Evolutionary conservation across 1,140 invertebrate species (phyloP), one percentile per base, ranked within the genome.

Genomic region (Andricus grossulariae): DNA sequence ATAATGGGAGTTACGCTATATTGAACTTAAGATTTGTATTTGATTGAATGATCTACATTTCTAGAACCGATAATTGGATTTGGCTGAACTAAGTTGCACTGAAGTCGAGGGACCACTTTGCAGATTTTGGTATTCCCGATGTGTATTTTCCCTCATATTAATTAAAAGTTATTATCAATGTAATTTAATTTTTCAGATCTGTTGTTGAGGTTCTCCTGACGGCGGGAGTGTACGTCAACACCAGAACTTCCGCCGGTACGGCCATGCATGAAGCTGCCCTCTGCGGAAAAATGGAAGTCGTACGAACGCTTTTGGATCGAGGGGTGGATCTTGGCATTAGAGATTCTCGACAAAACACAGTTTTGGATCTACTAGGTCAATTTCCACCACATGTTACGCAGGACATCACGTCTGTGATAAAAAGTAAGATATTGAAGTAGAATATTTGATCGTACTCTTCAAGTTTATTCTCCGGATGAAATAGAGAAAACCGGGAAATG

Each of bases 241-340:
- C 96, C 1, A 92, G 96, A 80, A 98, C 97, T 2, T 93, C 94
- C 71, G 94, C 95, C 39, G 98, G 98, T 0, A 98, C 97, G 2
- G 97, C 98, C 0, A 93, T 99, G 77, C 98, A 99, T 92, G 97
- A 99, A 86, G 98, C 98, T 2, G 97, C 97, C 0, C 93, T 98
- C 8, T 98, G 96, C 91, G 98, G 98, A 71, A 99, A 99, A 92
- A 94, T 96, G 80, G 96, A 97, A 80, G 97, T 98, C 39, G 97
- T 98, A 6, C 93, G 95, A 72, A 93, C 96, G 0, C 92, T 99
- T 16, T 88, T 99, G 7, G 94, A 97, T 55, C 92, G 94, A 73
- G 97, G 97, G 7, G 96, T 97, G 25, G 96, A 98, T 90, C 92
- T 97, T 15, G 93, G 94, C 75, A 95, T 96, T 55, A 92, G 94